Percentiles rank a stretch among this genome's conserved stretches.
Conservation (phyloP, 2,113 vertebrate species). For the Protomyctophum bolini region DNA sequence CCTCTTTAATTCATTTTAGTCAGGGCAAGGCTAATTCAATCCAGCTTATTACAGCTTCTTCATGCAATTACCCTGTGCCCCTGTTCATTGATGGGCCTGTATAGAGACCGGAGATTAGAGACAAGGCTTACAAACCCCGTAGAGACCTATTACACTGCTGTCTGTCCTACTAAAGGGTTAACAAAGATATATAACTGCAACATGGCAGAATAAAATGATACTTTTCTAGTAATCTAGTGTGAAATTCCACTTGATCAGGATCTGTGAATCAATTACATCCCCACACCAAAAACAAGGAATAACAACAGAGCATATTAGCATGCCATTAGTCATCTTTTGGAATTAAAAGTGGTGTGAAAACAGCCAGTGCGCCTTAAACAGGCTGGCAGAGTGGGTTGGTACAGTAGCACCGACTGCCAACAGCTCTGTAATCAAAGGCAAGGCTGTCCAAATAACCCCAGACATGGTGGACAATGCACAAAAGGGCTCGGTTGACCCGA, state of each 20-base stretch:
- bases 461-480: constrained; percentile 34
- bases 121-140: constrained; percentile 27
- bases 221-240: constrained; percentile 37
- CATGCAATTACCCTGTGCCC: constrained; percentile 64
- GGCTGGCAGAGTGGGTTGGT: constrained; percentile 36
- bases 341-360: constrained; percentile 54
- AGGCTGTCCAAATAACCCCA: constrained; percentile 43
- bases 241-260: constrained; percentile 64
- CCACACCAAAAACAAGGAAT: constrained; percentile 55
- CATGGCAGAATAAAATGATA: constrained; percentile 2
- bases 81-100: constrained; percentile 38
- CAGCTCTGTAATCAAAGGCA: constrained; percentile 51
- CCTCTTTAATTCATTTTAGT: constrained; percentile 65
- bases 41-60: constrained; percentile 61
- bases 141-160: constrained; percentile 34
- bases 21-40: constrained; percentile 65
- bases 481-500: neutral
- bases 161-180: constrained; percentile 24
- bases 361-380: constrained; percentile 43
- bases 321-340: constrained; percentile 48
- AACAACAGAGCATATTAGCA: constrained; percentile 53
- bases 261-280: constrained; percentile 61
- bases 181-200: constrained; percentile 37
- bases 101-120: constrained; percentile 39
- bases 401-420: constrained; percentile 47